Base-by-base conservation (phyloP, 2,888 invertebrate species). In the Thecocarcelia acutangulata region DNA sequence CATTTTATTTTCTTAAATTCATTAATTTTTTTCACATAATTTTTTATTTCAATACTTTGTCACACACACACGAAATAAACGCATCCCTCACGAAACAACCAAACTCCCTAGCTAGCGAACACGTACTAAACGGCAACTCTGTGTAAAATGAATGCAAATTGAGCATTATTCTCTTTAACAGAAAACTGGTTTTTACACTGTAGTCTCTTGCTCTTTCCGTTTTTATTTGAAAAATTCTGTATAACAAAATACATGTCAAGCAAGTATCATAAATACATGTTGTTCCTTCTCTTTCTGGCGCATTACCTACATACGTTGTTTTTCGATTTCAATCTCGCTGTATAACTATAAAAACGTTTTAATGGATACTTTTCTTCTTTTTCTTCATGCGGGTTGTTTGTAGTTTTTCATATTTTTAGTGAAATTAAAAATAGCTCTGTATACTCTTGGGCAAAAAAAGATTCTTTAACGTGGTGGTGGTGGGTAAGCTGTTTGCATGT, bases 91-190 rank as follows among this genome's bases (percentile, higher is more conserved):
- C 74, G 76, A 50, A 54, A 63, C 78, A 58, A 84, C 85, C 78
- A 78, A 83, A 84, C 85, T 77, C 82, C 61, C 48, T 79, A 56
- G 72, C 82, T 82, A 77, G 82, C 83, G 76, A 79, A 84, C 80
- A 79, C 78, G 69, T 78, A 85, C 85, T 85, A 83, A 72, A 80
- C 75, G 80, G 75, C 83, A 82, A 84, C 83, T 84, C 83, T 84
- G 56, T 64, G 19, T 59, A 28, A 63, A 66, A 46, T 58, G 21
- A 19, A 68, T 37, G 37, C 73, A 75, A 52, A 50, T 64, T 42
- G 44, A 76, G 37, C 56, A n/a, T 1, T 28, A 63, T 17, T 58
- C 63, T 66, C 72, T 68, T 52, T 28, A 73, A 24, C 24, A 33
- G 9, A 8, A 33, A 84, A 84, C 84, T 78, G 58, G 84, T 84